Evolutionary conservation across 2,113 vertebrate species (phyloP), one percentile per base, ranked within the genome.

Genomic region (Genyomyrus donnyi): DNA sequence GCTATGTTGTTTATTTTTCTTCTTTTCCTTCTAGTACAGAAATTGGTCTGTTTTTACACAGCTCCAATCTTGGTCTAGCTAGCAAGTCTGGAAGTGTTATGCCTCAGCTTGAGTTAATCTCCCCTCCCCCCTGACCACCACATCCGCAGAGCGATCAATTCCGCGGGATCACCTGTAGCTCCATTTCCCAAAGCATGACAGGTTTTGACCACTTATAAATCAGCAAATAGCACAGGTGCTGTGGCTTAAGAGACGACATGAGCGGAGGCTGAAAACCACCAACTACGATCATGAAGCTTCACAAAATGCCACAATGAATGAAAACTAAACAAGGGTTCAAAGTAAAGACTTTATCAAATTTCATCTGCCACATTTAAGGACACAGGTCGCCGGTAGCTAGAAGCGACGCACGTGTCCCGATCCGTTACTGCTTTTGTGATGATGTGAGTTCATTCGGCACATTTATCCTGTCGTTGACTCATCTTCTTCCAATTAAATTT

Each of bases 81-180:
- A 45, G 9, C 46, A 35, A 45, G 39, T 13, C 19, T 50, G 74
- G 45, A 31, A 39, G 49, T 53, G 74, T 77, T 58, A 24, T 39
- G 35, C 86, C 88, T 88, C 31, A 50, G 90, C 88, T 74, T 35
- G 85, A 90, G 88, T 90, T 90, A 85, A 91, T 90, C 91, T 88
- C 84, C 3, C 42, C 74, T 48, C 83, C 70, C 31, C 35, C 15
- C 74, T 5, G 0, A 70, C n/a, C 9, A 11, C 62, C 62, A 83
- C 91, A 90, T 89, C 66, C 45, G 21, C 77, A 48, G 17, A 74
- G 49, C 24, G n/a, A 91, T 91, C 91, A 66, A 89, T 91, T 90
- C 85, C 27, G 2, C 17, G n/a, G 10, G 84, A 70, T 91, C 91
- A 91, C 91, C 90, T 91, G 91, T 89, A 88, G 91, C 88, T 91